Percentiles rank a stretch among this genome's conserved stretches.
Evolutionary conservation across 2,888 invertebrate species (phyloP).

Genomic region (Copidosoma aretas): DNA sequence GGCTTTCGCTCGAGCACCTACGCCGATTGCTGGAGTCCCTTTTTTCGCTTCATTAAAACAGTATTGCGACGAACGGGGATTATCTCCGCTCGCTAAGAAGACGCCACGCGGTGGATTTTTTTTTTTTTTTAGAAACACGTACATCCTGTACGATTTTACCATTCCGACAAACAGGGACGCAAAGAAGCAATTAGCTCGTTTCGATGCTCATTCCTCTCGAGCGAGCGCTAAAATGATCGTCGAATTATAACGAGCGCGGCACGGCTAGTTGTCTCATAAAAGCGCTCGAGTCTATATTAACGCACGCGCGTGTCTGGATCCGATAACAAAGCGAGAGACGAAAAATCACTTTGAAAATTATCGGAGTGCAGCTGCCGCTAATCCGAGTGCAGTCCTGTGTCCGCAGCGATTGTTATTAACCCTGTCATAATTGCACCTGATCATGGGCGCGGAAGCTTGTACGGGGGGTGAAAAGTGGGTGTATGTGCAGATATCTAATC

Average conservation of each 20-base stretch:
- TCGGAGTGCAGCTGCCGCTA: slow-evolving; percentile 20
- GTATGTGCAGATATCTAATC: no score
- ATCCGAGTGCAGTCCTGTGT: slow-evolving; percentile 15
- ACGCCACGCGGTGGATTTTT: no score
- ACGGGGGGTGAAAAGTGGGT: slow-evolving; percentile 18
- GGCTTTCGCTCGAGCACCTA: not conserved
- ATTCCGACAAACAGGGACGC: no score
- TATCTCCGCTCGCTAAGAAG: no score
- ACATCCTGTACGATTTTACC: no score
- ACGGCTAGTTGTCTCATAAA: slow-evolving; percentile 16
- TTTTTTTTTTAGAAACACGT: no score
- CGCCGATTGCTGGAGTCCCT: no score
- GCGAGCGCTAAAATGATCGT: not conserved
- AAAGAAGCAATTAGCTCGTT: no score
- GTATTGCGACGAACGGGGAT: no score
- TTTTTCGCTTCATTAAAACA: no score
- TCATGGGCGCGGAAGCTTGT: slow-evolving; percentile 50
- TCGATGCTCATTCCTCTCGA: no score
- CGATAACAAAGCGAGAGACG: slow-evolving; percentile 4
- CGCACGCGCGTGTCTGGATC: not conserved
- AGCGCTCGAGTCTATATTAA: not conserved
- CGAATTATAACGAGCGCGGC: not conserved
- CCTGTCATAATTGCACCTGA: slow-evolving; percentile 60
- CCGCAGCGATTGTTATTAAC: slow-evolving; percentile 57
- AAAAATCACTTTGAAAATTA: slow-evolving; percentile 32